Evolutionary conservation across 30 jellyfish, hydroid and myxozoan species (phyloP), one percentile per base, ranked within the genome.

Genomic region (Hydractinia echinata): DNA sequence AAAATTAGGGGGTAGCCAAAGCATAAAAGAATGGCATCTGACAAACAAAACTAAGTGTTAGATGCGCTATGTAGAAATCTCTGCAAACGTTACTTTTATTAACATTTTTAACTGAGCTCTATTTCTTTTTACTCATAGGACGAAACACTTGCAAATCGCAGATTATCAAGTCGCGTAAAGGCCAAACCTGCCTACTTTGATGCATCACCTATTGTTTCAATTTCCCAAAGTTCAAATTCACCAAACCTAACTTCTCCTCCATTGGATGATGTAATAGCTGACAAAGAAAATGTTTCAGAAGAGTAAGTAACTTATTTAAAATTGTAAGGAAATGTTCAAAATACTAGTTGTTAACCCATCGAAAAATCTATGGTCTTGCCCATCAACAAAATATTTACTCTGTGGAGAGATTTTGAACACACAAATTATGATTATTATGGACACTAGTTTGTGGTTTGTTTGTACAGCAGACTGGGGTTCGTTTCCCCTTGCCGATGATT

Each of bases 131-230:
- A 30, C 44, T 30, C 44, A 21, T 54, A 74, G 51, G 62, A 49
- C 2, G 83, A 4, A 8, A 44, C 51, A 18, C 70, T 8, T 19
- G 54, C 51, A 8, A 54, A 77, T 55, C 15, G 85, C 8, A 61
- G 81, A 48, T 5, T 77, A 4, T 77, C 85, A 52, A 54, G 55
- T 44, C 51, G 85, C 7, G 85, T 77, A 5, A 56, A 53, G 19
- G 76, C 85, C 55, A 77, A 77, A 4, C 85, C 85, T 53, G 74
- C 53, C 48, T 77, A 52, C 55, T 77, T 77, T 77, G 85, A 77
- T 54, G 85, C 85, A 5, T 77, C 85, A n/a, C 85, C 85, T 1
- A 77, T 77, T 19, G 13, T 55, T 15, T 51, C 85, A 52, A 7
- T 51, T 76, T 50, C 78, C 8, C 54, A 79, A 9, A 51, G 30